A percentile compares a stretch with the other conserved stretches of the same genome.
phyloP scores from a whole-genome alignment of 2,113 vertebrate genomes.

The Egretta garzetta region DNA sequence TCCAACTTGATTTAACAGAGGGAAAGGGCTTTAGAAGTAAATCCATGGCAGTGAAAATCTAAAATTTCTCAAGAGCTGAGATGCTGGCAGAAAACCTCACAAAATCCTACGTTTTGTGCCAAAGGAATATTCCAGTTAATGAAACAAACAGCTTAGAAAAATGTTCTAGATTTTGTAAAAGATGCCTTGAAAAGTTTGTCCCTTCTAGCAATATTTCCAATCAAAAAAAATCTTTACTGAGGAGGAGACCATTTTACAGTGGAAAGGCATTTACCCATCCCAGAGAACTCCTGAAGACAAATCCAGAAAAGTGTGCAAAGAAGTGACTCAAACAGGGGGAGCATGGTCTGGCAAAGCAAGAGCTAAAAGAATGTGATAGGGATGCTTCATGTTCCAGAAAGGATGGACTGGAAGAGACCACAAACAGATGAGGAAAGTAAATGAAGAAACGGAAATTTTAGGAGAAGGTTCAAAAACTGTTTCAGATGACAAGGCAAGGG shows the following conservation, averaged over 20 bases:
- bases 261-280: background rate
- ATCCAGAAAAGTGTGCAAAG: background rate
- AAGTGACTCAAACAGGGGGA: background rate
- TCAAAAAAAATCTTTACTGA: background rate
- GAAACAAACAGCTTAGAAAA: slow-evolving; percentile 49
- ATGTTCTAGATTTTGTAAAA: slow-evolving; percentile 29
- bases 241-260: background rate
- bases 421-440: background rate
- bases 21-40: background rate
- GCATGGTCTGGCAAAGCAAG: background rate
- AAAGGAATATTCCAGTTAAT: slow-evolving; percentile 55
- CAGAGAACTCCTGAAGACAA: background rate
- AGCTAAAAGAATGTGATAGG: background rate
- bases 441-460: background rate
- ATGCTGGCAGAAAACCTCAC: background rate
- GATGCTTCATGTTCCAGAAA: background rate
- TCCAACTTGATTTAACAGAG: background rate
- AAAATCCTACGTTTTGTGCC: slow-evolving; percentile 5
- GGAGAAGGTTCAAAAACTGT: background rate
- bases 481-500: background rate
- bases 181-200: background rate
- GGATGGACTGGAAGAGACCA: background rate
- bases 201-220: slow-evolving; percentile 41
- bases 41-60: background rate
- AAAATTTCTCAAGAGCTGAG: slow-evolving; percentile 9